Evolutionary conservation across 2,888 invertebrate genomes (phyloP).

Genomic region (Drosophila greeni): DNA sequence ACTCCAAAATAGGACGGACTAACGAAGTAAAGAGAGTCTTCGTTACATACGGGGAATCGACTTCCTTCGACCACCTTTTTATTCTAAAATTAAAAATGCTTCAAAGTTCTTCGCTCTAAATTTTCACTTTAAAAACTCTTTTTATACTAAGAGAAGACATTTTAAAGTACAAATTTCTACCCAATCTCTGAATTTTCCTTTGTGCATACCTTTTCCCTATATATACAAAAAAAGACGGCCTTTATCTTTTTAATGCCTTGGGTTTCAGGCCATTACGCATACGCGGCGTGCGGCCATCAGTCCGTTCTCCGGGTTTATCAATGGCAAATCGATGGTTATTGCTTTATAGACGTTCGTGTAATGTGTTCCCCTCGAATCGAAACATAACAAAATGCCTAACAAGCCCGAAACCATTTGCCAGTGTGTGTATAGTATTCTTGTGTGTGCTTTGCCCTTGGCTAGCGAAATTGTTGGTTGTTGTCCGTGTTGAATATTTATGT

Average conservation of each 20-base stretch:
- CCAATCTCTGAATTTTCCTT: neutral
- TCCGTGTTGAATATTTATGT: conserved; percentile 61
- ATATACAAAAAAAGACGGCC: conserved; percentile 4
- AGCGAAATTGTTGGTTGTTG: conserved; percentile 34
- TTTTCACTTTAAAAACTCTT: neutral
- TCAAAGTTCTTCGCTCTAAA: neutral
- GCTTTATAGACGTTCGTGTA: conserved; percentile 40
- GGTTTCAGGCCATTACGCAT: conserved; percentile 35
- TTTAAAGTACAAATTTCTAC: neutral
- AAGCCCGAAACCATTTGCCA: conserved; percentile 39
- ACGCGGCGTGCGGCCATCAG: conserved; percentile 35
- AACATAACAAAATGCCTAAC: conserved; percentile 47
- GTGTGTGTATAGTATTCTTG: conserved; percentile 1
- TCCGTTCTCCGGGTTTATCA: conserved; percentile 39
- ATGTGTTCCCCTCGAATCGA: conserved; percentile 32
- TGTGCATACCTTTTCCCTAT: conserved; percentile 15
- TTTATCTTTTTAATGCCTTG: conserved; percentile 32
- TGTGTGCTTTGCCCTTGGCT: conserved; percentile 28
- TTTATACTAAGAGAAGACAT: too few species aligned
- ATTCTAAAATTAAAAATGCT: too few species aligned
- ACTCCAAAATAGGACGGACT: too few species aligned
- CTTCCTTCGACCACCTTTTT: too few species aligned
- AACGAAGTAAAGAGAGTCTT: too few species aligned
- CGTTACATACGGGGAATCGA: too few species aligned
- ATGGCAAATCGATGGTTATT: conserved; percentile 49